A percentile compares a stretch with the other conserved stretches of the same genome.
Evolutionary conservation across 2,797 vertebrate species (phyloP).

Genomic region (Pseudotriccus pelzelni): DNA sequence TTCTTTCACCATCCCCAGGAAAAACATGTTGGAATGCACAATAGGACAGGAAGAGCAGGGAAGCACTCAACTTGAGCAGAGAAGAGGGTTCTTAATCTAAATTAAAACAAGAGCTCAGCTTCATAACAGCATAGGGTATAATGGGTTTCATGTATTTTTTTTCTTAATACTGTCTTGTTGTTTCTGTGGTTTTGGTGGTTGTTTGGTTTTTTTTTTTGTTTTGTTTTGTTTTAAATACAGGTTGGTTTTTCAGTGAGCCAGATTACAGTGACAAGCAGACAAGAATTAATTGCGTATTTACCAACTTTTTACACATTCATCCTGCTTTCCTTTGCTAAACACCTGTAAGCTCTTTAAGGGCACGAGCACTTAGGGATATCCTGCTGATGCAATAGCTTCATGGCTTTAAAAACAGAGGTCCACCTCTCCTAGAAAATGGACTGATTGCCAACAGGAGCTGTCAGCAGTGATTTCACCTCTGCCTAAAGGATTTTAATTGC

Average conservation of each 20-base stretch:
- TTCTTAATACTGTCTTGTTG: neutral
- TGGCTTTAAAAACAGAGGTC: conserved; percentile 50
- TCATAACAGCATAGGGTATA: neutral
- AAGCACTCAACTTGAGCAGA: neutral
- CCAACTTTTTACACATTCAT: conserved; percentile 28
- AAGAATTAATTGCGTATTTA: conserved; percentile 37
- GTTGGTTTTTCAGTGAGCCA: neutral
- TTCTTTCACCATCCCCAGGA: neutral
- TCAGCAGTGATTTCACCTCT: neutral
- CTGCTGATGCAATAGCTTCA: conserved; percentile 39
- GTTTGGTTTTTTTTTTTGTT: too few relatives aligned
- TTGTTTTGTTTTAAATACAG: neutral
- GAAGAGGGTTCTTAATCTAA: neutral
- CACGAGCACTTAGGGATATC: conserved; percentile 15
- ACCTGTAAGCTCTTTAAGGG: conserved; percentile 41
- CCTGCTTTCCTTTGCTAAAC: conserved; percentile 33
- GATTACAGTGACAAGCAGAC: conserved; percentile 16
- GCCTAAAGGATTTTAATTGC: conserved; percentile 40
- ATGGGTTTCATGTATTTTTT: neutral
- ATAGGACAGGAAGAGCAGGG: neutral
- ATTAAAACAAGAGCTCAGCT: neutral
- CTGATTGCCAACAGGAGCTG: conserved; percentile 12
- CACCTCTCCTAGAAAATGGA: neutral
- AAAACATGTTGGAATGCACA: neutral
- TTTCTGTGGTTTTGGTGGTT: neutral